Evolutionary conservation across 2,797 vertebrate genomes (phyloP), one percentile per base, ranked within the genome.

Genomic region (Myotis pilosus): DNA sequence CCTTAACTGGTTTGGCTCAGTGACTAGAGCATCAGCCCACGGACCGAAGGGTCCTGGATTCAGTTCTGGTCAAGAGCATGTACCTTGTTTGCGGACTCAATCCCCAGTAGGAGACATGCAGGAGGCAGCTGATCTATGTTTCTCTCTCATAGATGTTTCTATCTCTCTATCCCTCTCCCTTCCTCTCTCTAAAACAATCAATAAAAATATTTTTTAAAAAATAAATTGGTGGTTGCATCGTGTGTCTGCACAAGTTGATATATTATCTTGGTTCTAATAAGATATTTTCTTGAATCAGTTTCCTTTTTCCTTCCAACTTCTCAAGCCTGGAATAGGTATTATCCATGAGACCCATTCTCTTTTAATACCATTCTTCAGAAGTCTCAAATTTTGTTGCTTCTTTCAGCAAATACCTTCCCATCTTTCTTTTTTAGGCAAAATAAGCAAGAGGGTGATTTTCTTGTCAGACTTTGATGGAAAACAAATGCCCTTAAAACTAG

Each of bases 141-240:
- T 62, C 60, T 62, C 28, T 30, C 28, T 30, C 60, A 62, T 30
- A 62, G 60, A 62, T 62, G 28, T 62, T 62, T 62, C 28, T 62
- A 30, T 62, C 60, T 62, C 47, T 47, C 47, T 47, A 13, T 47
- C 13, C 47, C 13, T 47, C 13, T 47, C 47, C 47, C 11, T 47
- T 47, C 47, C 47, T 47, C 47, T 47, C 47, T 47, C 47, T 47
- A 47, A 12, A 47, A 47, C 13, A 47, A 47, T 47, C 47, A 47
- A 13, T 47, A 62, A 30, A 62, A 62, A 62, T 57, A 25, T 57
- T 57, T 57, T 57, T 5, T 0, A 60, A 44, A 44, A 57, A 62
- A 62, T 30, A 28, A 51, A 28, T 28, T 3, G 1, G 1, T n/a
- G 49, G 15, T 33, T 33, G 33, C 41, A 0, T 68, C 7, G 0